A percentile compares a stretch with the other conserved stretches of the same genome.
Conservation (phyloP, 30 jellyfish, hydroid and myxozoan genomes). For the Aurelia sp. region DNA sequence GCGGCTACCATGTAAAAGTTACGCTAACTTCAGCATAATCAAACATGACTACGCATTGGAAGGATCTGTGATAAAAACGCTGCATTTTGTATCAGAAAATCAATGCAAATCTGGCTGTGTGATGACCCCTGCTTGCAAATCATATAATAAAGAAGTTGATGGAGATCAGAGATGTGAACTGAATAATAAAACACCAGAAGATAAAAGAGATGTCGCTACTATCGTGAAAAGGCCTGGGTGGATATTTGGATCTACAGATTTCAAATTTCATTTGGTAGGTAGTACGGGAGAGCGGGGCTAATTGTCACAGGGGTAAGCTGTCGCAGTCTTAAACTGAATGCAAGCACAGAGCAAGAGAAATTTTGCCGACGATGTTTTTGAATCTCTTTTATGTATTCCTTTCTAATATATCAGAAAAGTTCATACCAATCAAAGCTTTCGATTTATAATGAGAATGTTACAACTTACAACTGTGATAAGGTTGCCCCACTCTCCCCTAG, state of each 20-base stretch:
- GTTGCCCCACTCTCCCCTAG: too few relatives aligned
- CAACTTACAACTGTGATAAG: too few relatives aligned
- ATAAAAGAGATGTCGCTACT: background rate
- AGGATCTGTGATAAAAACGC: slow-evolving; percentile 2
- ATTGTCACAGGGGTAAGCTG: too few relatives aligned
- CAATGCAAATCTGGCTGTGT: background rate
- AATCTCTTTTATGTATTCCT: too few relatives aligned
- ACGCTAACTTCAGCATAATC: slow-evolving; percentile 7
- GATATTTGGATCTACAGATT: background rate
- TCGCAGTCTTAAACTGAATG: too few relatives aligned
- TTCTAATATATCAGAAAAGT: too few relatives aligned
- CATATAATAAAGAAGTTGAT: background rate
- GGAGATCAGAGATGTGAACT: background rate
- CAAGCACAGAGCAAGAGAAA: too few relatives aligned
- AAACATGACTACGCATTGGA: background rate
- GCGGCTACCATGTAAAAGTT: background rate
- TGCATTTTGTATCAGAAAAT: background rate
- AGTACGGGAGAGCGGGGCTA: too few relatives aligned
- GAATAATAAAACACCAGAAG: background rate
- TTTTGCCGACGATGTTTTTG: too few relatives aligned
- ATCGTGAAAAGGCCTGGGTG: background rate
- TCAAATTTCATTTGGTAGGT: background rate
- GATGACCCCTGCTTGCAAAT: background rate
- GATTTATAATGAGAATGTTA: too few relatives aligned
- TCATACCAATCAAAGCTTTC: too few relatives aligned